Evolutionary conservation across 1,140 invertebrate species (phyloP).

Genomic region (Drosophila nebulosa): DNA sequence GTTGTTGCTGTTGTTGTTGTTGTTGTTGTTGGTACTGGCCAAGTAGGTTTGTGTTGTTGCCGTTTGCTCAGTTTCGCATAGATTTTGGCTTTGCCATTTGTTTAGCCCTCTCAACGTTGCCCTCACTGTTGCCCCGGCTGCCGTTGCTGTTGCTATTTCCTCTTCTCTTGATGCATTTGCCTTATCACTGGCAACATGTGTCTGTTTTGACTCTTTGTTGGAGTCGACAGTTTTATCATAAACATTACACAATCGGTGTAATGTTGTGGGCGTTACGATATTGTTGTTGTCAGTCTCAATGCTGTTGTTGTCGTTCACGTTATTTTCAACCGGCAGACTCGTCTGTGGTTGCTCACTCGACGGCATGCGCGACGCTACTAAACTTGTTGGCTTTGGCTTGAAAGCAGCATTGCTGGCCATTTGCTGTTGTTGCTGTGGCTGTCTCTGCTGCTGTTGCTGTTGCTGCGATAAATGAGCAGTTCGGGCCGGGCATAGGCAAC

Average conservation of each 20-base stretch:
- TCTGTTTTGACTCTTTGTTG: constrained; percentile 13
- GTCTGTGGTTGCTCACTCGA: constrained; percentile 66
- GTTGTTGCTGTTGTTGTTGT: constrained; percentile 37
- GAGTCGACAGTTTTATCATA: constrained; percentile 55
- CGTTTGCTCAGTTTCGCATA: constrained; percentile 65
- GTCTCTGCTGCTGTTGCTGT: constrained; percentile 30
- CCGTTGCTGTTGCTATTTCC: constrained; percentile 13
- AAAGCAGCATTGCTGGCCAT: constrained; percentile 55
- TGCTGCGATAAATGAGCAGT: constrained; percentile 43
- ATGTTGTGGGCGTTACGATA: constrained; percentile 65
- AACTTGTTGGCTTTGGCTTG: constrained; percentile 73
- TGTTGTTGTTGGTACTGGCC: constrained; percentile 58
- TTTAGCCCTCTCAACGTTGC: constrained; percentile 40
- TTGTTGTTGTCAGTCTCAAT: constrained; percentile 19
- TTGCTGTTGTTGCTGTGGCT: constrained; percentile 44
- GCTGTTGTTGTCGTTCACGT: constrained; percentile 9
- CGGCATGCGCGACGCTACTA: constrained; percentile 70
- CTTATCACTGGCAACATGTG: constrained; percentile 45
- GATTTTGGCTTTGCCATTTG: constrained; percentile 67
- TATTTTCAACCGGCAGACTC: constrained; percentile 34
- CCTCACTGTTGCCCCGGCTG: constrained; percentile 28
- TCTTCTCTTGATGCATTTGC: neutral
- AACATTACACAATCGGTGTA: constrained; percentile 70
- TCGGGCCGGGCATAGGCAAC: constrained; percentile 40
- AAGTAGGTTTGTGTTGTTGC: constrained; percentile 72